Base-by-base conservation (phyloP, 2,797 vertebrate genomes). In the Cyclopterus lumpus region DNA sequence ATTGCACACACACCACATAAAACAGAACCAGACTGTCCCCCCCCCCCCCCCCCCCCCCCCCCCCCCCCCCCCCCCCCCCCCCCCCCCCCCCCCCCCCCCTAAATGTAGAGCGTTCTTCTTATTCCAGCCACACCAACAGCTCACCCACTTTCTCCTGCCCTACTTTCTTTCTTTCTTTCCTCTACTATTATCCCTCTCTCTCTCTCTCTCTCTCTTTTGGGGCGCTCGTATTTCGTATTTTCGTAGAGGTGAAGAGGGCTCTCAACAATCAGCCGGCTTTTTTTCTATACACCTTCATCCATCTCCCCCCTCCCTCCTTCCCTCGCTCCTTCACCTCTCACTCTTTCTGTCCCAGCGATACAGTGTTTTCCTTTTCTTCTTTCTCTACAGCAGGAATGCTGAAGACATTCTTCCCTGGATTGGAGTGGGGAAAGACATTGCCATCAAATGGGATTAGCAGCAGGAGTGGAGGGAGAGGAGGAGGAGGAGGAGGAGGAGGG, bases 371-470 rank as follows among this genome's bases (percentile, higher is more conserved):
- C 58, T 66, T 69, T 49, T 59, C 30, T 11, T 34, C 46, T 70
- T 68, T 83, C 76, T 81, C 73, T 83, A 62, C 53, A 81, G 81
- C 72, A 91, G 88, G 94, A 95, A 94, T 94, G 91, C 84, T 83
- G 78, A 83, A 91, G 88, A 88, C 92, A 93, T 95, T 94, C 94
- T 92, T 92, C 66, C 49, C 76, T 71, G 82, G 91, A 93, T 88
- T 85, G 90, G 88, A 92, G 86, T 80, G 80, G 88, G 22, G 92
- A 92, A 93, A 91, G 91, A 91, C 89, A 91, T 92, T 69, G 66
- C 82, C 93, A 92, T 94, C 94, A 94, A 92, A 95, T 93, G 89
- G 92, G 93, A 95, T 95, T 95, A 95, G 79, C 93, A 94, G 94
- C 89, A 91, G 91, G 87, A 89, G 88, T 5, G 77, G 75, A 82